phyloP scores from a whole-genome alignment of 2,797 vertebrate genomes.

The Thalassophryne amazonica region DNA sequence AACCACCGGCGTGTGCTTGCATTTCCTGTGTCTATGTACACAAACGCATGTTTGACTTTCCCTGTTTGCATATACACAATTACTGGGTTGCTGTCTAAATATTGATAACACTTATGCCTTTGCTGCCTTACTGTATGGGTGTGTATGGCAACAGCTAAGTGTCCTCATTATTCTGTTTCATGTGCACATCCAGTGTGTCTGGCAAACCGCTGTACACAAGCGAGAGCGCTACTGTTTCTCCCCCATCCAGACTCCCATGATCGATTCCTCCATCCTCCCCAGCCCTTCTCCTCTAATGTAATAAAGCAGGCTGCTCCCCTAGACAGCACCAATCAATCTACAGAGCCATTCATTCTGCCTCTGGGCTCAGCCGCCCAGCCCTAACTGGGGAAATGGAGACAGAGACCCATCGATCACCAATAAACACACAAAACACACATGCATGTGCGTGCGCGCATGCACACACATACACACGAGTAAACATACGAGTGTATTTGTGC shows the following conservation, averaged over 20 bases:
- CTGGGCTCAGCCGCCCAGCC: constrained; percentile 91
- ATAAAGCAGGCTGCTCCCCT: constrained; percentile 92
- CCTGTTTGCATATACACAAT: constrained; percentile 3
- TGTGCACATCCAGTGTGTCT: constrained; percentile 3
- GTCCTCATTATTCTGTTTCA: constrained; percentile 1
- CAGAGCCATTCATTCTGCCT: constrained; percentile 94
- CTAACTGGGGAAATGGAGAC: constrained; percentile 93
- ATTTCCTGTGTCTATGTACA: background rate
- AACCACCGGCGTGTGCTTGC: constrained; percentile 7
- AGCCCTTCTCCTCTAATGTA: constrained; percentile 94
- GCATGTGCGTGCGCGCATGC: no score
- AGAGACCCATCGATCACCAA: constrained; percentile 91
- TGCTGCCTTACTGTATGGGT: background rate
- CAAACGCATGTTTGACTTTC: constrained; percentile 16
- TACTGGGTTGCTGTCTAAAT: no score
- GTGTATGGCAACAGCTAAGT: constrained; percentile 1
- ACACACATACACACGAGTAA: constrained; percentile 64
- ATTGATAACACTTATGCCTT: constrained; percentile 1
- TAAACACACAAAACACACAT: constrained; percentile 64
- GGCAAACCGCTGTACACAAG: constrained; percentile 23
- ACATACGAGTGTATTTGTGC: constrained; percentile 22
- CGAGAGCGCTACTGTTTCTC: constrained; percentile 44
- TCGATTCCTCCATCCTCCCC: constrained; percentile 90
- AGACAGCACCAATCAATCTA: constrained; percentile 96
- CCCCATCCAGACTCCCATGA: constrained; percentile 79